Conservation (phyloP, 2,888 invertebrate genomes). For the Oegoconia quadripuncta region DNA sequence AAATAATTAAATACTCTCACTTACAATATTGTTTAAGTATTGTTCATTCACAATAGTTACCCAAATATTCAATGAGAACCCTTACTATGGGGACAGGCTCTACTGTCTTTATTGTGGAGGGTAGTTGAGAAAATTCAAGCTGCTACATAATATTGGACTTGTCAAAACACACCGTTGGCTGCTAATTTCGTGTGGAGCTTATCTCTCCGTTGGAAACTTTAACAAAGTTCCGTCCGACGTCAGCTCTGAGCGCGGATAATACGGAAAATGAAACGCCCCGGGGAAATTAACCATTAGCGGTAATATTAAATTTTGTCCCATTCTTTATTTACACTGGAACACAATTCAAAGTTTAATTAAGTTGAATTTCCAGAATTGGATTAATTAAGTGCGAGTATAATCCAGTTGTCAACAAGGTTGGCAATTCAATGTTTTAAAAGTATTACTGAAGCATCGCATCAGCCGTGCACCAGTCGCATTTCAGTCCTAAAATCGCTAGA, state of each 20-base stretch:
- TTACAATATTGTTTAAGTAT: too few relatives aligned
- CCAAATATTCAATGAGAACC: too few relatives aligned
- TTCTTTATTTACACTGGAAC: conserved; percentile 48
- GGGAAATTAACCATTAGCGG: conserved; percentile 69
- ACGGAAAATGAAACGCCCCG: conserved; percentile 55
- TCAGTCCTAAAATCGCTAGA: too few relatives aligned
- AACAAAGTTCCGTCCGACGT: conserved; percentile 40
- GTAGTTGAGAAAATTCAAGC: neutral
- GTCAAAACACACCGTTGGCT: conserved; percentile 6
- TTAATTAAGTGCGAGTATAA: neutral
- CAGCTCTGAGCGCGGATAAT: conserved; percentile 30
- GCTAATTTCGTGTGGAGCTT: conserved; percentile 26
- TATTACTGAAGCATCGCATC: too few relatives aligned
- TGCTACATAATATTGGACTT: conserved; percentile 4
- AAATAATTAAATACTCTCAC: too few relatives aligned
- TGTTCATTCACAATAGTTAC: too few relatives aligned
- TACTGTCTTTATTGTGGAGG: too few relatives aligned
- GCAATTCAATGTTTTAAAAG: neutral
- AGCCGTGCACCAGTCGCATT: too few relatives aligned
- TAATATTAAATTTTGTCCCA: conserved; percentile 59
- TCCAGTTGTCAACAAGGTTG: neutral
- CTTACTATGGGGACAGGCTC: too few relatives aligned
- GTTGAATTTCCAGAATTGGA: conserved; percentile 1
- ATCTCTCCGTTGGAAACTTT: conserved; percentile 35
- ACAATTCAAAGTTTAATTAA: conserved; percentile 12